Percentiles rank a stretch among this genome's conserved stretches.
These are phyloP conservation scores for Rhopalosiphum nymphaeae DNA, from an alignment of 2,888 invertebrate species.

Conservation along the genomic window DNA sequence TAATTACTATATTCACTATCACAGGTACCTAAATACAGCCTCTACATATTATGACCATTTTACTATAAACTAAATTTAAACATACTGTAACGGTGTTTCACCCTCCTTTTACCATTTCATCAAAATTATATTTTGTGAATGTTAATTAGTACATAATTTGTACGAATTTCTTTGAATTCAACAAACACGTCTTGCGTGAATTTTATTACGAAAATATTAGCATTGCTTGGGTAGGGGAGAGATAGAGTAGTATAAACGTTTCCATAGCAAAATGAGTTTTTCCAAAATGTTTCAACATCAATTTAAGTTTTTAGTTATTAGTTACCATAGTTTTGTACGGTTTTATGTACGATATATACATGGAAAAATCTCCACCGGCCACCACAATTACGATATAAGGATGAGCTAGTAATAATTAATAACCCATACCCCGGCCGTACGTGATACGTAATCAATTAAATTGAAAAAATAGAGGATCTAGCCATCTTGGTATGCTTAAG, in stretches of 20 bases:
- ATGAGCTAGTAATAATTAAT: background rate
- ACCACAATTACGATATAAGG: background rate
- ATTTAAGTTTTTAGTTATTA: background rate
- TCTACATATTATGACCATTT: background rate
- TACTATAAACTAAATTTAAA: background rate
- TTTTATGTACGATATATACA: background rate
- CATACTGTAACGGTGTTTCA: background rate
- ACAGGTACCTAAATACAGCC: background rate
- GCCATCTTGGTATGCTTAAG: no score
- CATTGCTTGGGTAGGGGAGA: background rate
- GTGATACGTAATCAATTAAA: no score
- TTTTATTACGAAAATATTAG: background rate
- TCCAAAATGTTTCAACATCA: background rate
- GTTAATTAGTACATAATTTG: background rate
- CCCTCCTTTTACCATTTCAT: background rate
- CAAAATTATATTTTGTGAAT: background rate
- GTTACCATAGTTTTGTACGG: no score
- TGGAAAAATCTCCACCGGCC: background rate
- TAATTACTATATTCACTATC: background rate
- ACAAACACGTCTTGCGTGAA: background rate
- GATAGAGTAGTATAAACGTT: background rate
- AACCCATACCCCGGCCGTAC: background rate
- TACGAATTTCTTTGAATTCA: background rate
- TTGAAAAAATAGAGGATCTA: no score
- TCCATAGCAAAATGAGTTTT: background rate